These are phyloP conservation scores for Aurelia coerulea DNA, from an alignment of 30 jellyfish, hydroid and myxozoan genomes.

Conservation along the genomic window DNA sequence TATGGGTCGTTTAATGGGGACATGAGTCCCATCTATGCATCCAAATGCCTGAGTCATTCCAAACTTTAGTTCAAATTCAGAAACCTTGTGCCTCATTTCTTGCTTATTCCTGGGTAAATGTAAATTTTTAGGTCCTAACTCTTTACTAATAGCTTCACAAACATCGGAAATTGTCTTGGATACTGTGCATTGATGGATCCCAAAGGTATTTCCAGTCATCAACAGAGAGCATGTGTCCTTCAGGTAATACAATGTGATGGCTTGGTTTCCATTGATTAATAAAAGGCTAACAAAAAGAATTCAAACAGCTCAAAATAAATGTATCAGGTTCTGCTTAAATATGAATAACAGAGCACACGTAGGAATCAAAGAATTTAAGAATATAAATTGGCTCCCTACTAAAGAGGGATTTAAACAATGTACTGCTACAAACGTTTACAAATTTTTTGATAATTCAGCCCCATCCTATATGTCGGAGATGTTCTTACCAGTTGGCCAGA, in stretches of 20 bases:
- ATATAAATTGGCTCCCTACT: too few species aligned
- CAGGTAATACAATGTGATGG: conserved; percentile 33
- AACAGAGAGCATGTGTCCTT: conserved; percentile 51
- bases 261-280: neutral
- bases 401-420: too few species aligned
- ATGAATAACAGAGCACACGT: too few species aligned
- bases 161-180: conserved; percentile 33
- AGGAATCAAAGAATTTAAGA: too few species aligned
- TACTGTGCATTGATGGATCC: conserved; percentile 47
- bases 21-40: conserved; percentile 67
- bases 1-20: conserved; percentile 33
- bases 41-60: conserved; percentile 72
- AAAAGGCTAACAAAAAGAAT: too few species aligned
- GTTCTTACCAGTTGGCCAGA: too few species aligned
- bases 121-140: conserved; percentile 51
- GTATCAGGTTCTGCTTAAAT: too few species aligned
- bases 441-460: too few species aligned
- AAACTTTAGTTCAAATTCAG: conserved; percentile 55
- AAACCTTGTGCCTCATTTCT: neutral
- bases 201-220: conserved; percentile 48
- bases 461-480: too few species aligned
- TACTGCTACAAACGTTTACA: too few species aligned
- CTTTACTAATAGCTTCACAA: conserved; percentile 30
- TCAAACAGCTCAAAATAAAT: too few species aligned
- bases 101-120: conserved; percentile 30